These are phyloP conservation scores for Mercenaria mercenaria DNA, from an alignment of 1,140 invertebrate genomes.

Conservation along the genomic window DNA sequence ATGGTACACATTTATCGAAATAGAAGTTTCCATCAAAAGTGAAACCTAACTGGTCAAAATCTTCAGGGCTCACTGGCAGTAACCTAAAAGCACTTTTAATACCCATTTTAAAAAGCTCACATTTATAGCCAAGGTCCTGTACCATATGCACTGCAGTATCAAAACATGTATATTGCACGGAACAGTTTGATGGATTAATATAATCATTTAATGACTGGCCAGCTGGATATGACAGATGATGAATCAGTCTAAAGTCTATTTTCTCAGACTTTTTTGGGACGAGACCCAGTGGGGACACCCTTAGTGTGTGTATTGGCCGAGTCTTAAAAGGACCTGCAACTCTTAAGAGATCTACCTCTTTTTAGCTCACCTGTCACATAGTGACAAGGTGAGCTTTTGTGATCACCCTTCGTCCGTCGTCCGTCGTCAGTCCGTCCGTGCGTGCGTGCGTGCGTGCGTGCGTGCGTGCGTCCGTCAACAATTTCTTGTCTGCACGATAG, in stretches of 20 bases:
- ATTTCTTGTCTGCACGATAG: too few species aligned
- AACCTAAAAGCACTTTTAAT: slow-evolving; percentile 58
- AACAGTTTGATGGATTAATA: not conserved
- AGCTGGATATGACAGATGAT: slow-evolving; percentile 48
- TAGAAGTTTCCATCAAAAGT: slow-evolving; percentile 43
- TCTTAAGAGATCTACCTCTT: slow-evolving; percentile 15
- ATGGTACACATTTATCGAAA: slow-evolving; percentile 56
- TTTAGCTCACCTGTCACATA: too few species aligned
- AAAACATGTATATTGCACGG: not conserved
- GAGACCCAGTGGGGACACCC: slow-evolving; percentile 13
- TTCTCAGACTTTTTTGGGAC: slow-evolving; percentile 34
- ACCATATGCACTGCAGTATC: not conserved
- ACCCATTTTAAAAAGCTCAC: slow-evolving; percentile 16
- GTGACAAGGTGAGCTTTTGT: too few species aligned
- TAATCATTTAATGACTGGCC: slow-evolving; percentile 44
- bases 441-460: too few species aligned
- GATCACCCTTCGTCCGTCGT: too few species aligned
- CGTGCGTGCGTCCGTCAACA: too few species aligned
- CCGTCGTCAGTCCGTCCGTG: too few species aligned
- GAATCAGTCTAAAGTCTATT: slow-evolving; percentile 17
- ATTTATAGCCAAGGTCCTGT: not conserved
- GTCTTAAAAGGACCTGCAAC: slow-evolving; percentile 7
- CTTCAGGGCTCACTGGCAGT: slow-evolving; percentile 5
- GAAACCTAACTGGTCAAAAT: slow-evolving; percentile 62
- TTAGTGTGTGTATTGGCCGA: not conserved